Conservation (phyloP, 2,113 vertebrate genomes). For the Rattus norvegicus region DNA sequence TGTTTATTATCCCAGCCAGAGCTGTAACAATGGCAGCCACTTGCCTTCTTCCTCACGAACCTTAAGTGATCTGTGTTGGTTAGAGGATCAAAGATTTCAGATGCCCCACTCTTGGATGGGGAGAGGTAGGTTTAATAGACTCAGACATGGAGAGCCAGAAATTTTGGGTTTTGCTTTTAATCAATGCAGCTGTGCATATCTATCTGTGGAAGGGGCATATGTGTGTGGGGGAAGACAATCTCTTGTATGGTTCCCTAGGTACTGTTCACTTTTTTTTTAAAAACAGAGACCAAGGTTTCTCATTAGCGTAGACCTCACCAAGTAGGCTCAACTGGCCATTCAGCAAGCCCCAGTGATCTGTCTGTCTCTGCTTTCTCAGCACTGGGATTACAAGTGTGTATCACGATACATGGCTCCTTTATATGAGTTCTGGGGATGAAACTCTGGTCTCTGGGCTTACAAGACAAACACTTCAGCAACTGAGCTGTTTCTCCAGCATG, state of each 20-base stretch:
- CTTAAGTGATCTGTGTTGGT: not conserved
- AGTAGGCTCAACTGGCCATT: not conserved
- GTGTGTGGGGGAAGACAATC: not conserved
- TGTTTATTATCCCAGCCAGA: not conserved
- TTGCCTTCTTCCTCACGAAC: slow-evolving; percentile 4
- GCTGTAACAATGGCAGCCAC: not conserved
- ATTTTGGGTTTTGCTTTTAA: no score
- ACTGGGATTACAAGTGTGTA: not conserved
- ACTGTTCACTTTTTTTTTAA: not conserved
- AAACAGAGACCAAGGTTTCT: not conserved
- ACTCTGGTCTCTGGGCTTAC: not conserved
- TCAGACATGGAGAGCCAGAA: not conserved
- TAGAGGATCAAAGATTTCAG: not conserved
- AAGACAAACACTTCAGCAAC: not conserved
- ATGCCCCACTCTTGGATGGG: not conserved
- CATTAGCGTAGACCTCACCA: not conserved
- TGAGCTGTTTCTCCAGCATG: not conserved
- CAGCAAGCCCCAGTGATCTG: not conserved
- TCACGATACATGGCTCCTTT: not conserved
- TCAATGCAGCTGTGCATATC: not conserved
- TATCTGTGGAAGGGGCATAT: not conserved
- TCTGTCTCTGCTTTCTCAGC: not conserved
- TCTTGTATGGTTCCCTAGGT: not conserved
- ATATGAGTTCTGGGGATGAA: not conserved
- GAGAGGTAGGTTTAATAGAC: not conserved